phyloP scores from a whole-genome alignment of 2,888 invertebrate species.

The Horisme vitalbata region DNA sequence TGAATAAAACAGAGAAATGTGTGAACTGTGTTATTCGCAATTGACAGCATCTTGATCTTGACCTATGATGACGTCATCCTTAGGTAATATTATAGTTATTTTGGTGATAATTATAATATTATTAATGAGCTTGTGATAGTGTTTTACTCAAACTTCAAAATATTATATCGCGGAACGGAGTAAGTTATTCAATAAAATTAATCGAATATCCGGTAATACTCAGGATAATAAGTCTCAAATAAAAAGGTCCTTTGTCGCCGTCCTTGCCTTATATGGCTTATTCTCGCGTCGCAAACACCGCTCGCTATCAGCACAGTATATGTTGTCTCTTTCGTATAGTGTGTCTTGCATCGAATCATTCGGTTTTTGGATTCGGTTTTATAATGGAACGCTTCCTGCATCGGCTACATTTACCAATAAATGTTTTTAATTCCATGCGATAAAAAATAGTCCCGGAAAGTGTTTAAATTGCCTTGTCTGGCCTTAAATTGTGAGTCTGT shows the following conservation, averaged over 20 bases:
- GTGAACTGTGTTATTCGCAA: no score
- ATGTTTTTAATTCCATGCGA: constrained; percentile 13
- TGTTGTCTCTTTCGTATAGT: constrained; percentile 33
- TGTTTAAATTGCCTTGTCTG: constrained; percentile 19
- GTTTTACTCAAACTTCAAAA: no score
- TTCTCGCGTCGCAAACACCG: constrained; percentile 47
- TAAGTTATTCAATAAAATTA: no score
- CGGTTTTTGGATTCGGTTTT: constrained; percentile 11
- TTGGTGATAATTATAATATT: no score
- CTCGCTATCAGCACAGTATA: constrained; percentile 33
- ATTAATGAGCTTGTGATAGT: no score
- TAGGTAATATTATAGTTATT: no score
- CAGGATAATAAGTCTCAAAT: constrained; percentile 38
- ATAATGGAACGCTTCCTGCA: constrained; percentile 36
- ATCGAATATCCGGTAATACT: constrained; percentile 1
- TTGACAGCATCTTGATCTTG: no score
- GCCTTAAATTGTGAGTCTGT: constrained; percentile 24
- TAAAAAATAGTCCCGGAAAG: constrained; percentile 27
- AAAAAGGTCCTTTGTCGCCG: constrained; percentile 51
- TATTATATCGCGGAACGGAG: no score
- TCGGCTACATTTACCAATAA: constrained; percentile 21
- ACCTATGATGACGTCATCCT: no score
- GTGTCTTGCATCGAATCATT: constrained; percentile 17
- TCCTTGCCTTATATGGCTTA: constrained; percentile 67
- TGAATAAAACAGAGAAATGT: no score